A percentile compares a stretch with the other conserved stretches of the same genome.
Evolutionary conservation across 2,888 invertebrate genomes (phyloP).

Genomic region (Selenia dentaria): DNA sequence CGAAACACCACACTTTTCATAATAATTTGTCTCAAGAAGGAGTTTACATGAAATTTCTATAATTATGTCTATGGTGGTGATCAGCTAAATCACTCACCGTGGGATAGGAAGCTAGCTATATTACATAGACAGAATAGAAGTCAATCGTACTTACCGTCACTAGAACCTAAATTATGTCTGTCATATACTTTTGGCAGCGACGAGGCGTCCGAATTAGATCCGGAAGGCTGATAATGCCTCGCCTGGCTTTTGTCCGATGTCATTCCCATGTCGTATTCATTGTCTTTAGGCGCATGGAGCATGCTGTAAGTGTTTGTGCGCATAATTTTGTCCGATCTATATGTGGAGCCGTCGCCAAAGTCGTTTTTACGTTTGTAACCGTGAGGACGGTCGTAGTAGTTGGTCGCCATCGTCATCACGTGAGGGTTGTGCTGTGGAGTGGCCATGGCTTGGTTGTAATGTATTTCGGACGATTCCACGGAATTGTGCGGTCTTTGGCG

Average conservation of each 20-base stretch:
- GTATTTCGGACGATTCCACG: slow-evolving; percentile 72
- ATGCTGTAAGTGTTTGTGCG: slow-evolving; percentile 61
- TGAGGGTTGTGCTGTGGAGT: slow-evolving; percentile 56
- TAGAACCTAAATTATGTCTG: slow-evolving; percentile 68
- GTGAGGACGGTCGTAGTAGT: slow-evolving; percentile 68
- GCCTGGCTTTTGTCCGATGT: slow-evolving; percentile 57
- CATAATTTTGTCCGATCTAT: slow-evolving; percentile 75
- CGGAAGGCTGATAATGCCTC: slow-evolving; percentile 61
- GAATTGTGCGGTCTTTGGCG: slow-evolving; percentile 62
- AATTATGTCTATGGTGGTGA: too few relatives aligned
- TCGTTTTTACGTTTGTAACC: slow-evolving; percentile 72
- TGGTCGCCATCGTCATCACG: slow-evolving; percentile 60
- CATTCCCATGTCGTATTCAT: slow-evolving; percentile 55
- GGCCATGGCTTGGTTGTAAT: slow-evolving; percentile 62
- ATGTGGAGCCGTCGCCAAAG: slow-evolving; percentile 65
- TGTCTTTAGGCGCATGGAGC: slow-evolving; percentile 49
- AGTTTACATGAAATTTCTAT: too few relatives aligned
- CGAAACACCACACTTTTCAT: too few relatives aligned
- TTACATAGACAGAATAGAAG: too few relatives aligned
- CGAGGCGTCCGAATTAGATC: slow-evolving; percentile 56
- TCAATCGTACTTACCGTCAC: slow-evolving; percentile 66
- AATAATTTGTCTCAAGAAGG: too few relatives aligned
- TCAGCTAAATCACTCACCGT: too few relatives aligned
- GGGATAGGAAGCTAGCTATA: too few relatives aligned
- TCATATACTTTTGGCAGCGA: slow-evolving; percentile 66